Percentiles rank a stretch among this genome's conserved stretches.
Evolutionary conservation across 2,797 vertebrate genomes (phyloP).

Genomic region (Remorina albescens): DNA sequence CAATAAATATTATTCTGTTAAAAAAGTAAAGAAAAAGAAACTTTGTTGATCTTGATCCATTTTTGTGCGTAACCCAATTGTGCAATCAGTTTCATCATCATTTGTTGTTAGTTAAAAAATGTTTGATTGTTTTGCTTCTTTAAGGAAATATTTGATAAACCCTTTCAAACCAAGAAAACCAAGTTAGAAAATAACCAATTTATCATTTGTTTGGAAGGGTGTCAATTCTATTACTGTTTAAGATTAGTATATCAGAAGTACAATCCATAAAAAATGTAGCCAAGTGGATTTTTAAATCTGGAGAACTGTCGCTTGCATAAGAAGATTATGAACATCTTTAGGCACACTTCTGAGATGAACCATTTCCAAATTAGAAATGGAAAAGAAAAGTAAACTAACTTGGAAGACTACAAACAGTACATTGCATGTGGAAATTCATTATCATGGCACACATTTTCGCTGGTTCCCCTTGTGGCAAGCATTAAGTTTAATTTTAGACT

Average conservation of each 20-base stretch:
- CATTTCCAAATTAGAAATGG: conserved; percentile 42
- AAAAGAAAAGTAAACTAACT: background rate
- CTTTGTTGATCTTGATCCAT: conserved; percentile 16
- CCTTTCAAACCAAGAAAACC: background rate
- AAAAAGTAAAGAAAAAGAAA: conserved; percentile 33
- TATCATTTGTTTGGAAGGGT: conserved; percentile 21
- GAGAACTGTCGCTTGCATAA: conserved; percentile 22
- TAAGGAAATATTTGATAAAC: conserved; percentile 3
- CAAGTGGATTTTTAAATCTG: conserved; percentile 19
- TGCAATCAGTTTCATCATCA: background rate
- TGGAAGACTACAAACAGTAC: background rate
- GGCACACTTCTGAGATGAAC: conserved; percentile 27
- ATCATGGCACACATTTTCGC: conserved; percentile 22
- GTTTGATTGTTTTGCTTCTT: background rate
- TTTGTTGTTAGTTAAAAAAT: background rate
- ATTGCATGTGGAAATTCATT: conserved; percentile 11
- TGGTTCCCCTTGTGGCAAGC: conserved; percentile 14
- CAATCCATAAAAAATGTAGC: conserved; percentile 22
- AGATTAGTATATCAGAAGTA: conserved; percentile 19
- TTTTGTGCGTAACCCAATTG: conserved; percentile 3
- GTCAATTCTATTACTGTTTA: conserved; percentile 16
- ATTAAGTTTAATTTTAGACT: conserved; percentile 13
- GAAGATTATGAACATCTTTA: conserved; percentile 32
- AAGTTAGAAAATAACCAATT: conserved; percentile 3
- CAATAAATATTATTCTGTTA: conserved; percentile 80